Evolutionary conservation across 92 coral and sea anemone genomes (phyloP), one percentile per base, ranked within the genome.

Genomic region (Desmophyllum pertusum): DNA sequence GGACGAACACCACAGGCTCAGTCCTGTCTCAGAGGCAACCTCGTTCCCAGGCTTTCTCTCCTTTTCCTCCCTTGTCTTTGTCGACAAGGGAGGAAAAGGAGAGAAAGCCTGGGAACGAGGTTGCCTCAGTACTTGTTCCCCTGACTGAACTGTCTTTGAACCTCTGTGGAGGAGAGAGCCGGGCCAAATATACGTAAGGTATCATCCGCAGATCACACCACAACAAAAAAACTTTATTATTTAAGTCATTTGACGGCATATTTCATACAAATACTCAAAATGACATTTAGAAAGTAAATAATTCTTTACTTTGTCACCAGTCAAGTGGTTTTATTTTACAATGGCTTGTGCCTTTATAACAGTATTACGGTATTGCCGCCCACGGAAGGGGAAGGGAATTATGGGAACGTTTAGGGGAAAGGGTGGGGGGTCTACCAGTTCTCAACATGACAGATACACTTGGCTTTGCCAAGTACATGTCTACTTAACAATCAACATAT

Each of bases 191-290:
- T 8, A 27, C 4, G 33, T 25, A 17, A 59, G 27, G 8, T 8
- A 59, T 59, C 35, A 59, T 13, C 71, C 27, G 18, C 73, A 67
- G 25, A 25, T 82, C 79, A 55, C 71, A 72, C 79, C 79, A 82
- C 71, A 82, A 72, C 84, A 67, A 82, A 80, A 37, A 70, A 39
- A 39, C 79, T 82, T 82, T 70, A 82, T 69, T 77, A 23, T 29
- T 81, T 52, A 73, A 73, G 79, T 72, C 70, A 82, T 72, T 71
- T 82, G 86, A 82, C 51, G 79, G 70, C 71, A 72, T 42, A 57
- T 82, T 82, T 82, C 86, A 19, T 82, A 82, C 86, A 82, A 82
- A 82, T 82, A 82, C 86, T 82, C 79, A 70, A 79, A 79, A 70
- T 72, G 79, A 70, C 79, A 82, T 55, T 61, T 81, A 81, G 78